Evolutionary conservation across 2,113 vertebrate species (phyloP), one percentile per base, ranked within the genome.

Genomic region (Mustela lutreola): DNA sequence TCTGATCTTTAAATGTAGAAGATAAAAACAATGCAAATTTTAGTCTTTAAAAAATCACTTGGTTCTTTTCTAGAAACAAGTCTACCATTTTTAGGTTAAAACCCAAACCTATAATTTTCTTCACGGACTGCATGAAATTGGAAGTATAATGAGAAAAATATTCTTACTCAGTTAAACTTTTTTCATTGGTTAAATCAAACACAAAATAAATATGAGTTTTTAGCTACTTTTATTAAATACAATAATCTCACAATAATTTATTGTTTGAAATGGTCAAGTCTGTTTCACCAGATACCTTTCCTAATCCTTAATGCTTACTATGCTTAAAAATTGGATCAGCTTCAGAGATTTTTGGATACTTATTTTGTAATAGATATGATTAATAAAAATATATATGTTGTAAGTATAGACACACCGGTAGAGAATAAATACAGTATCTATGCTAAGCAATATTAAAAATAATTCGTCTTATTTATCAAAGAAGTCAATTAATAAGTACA

Each of bases 61-160:
- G 33, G 4, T 0, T 85, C 16, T 24, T 75, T 86, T 92, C 22
- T 76, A 92, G 15, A 90, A 89, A 58, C 1, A 70, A 75, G 4
- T 96, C 6, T 11, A 39, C 4, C 50, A 36, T 39, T 90, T 89
- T 92, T 45, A 92, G 26, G 28, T 86, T 91, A 76, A 94, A 95
- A 81, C 9, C 33, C 26, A 18, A 56, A 28, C 11, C 11, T 65
- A 28, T 48, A 39, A 14, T 79, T 73, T 53, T 91, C 16, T 60
- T 90, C 36, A 91, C 28, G 28, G 33, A 7, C 7, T 48, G 0
- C 2, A 63, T 71, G n/a, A 53, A 85, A 79, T 90, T 60, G 1
- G 6, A 94, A 90, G 3, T 65, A 53, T 70, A 84, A 78, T 63
- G 87, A 76, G 56, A 91, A 87, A 81, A 76, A 90, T 36, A 33